Conservation (phyloP, 2,888 invertebrate species). For the Troilus luridus region DNA sequence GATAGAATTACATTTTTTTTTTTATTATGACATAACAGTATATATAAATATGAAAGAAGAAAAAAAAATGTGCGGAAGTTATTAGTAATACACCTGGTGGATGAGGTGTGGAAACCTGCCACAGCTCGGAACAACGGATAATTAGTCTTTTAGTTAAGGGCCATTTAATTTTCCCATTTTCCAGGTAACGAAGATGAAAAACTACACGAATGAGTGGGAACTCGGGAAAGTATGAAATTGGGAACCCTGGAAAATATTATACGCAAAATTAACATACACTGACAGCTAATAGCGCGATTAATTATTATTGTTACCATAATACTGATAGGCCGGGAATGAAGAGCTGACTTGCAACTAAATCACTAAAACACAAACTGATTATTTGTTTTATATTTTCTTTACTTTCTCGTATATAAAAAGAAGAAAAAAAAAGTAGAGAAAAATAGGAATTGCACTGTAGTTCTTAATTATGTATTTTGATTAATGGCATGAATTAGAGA, state of each 20-base stretch:
- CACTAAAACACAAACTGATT: too few relatives aligned
- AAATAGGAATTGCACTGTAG: too few relatives aligned
- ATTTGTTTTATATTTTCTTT: too few relatives aligned
- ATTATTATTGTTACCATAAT: background rate
- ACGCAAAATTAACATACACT: background rate
- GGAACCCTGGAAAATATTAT: background rate
- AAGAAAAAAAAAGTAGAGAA: too few relatives aligned
- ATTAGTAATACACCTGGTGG: background rate
- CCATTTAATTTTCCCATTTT: conserved; percentile 30
- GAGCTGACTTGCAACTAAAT: too few relatives aligned
- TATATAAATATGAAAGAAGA: background rate
- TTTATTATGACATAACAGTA: background rate
- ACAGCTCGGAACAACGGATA: background rate
- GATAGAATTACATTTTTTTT: background rate
- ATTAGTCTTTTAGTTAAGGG: conserved; percentile 29
- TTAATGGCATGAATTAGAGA: too few relatives aligned
- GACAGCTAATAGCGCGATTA: background rate
- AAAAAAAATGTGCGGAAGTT: background rate
- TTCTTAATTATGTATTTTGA: too few relatives aligned
- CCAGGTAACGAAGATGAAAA: background rate
- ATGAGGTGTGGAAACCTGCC: conserved; percentile 21
- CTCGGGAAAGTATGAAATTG: conserved; percentile 32
- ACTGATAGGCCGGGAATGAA: too few relatives aligned
- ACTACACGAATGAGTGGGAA: background rate
- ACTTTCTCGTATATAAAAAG: too few relatives aligned